A percentile compares a stretch with the other conserved stretches of the same genome.
These are phyloP conservation scores for Oreochromis grahami DNA, from an alignment of 2,797 vertebrate genomes.

Conservation along the genomic window DNA sequence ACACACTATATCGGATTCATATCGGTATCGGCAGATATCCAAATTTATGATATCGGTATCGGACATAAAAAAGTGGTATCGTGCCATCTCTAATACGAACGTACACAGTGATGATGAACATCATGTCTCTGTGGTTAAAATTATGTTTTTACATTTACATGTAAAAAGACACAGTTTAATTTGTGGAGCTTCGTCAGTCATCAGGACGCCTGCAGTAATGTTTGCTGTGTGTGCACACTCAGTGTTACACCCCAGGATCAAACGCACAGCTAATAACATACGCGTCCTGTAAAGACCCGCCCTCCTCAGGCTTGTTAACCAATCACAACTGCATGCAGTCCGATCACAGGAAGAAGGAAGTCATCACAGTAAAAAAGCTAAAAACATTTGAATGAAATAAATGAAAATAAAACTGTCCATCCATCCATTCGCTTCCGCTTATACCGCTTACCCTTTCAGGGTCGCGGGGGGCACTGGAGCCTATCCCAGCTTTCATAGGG, in stretches of 20 bases:
- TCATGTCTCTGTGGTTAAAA: neutral
- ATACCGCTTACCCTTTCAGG: no score
- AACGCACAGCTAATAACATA: neutral
- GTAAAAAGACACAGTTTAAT: neutral
- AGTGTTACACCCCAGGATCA: neutral
- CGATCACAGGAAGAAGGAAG: no score
- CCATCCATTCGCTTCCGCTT: accelerated
- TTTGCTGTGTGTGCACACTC: neutral
- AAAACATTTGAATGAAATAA: no score
- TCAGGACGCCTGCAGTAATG: neutral
- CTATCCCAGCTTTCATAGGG: no score
- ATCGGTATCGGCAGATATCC: no score
- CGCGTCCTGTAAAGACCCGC: neutral
- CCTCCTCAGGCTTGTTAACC: no score
- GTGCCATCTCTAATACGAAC: neutral
- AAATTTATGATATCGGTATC: no score
- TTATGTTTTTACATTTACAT: neutral
- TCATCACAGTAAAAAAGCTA: no score
- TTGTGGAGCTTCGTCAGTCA: neutral
- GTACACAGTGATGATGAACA: neutral
- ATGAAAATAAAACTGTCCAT: accelerated
- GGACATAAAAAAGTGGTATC: no score
- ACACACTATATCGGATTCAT: no score
- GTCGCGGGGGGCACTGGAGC: no score
- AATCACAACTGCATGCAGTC: no score